phyloP scores from a whole-genome alignment of 2,113 vertebrate genomes.

The Hemibagrus wyckioides region DNA sequence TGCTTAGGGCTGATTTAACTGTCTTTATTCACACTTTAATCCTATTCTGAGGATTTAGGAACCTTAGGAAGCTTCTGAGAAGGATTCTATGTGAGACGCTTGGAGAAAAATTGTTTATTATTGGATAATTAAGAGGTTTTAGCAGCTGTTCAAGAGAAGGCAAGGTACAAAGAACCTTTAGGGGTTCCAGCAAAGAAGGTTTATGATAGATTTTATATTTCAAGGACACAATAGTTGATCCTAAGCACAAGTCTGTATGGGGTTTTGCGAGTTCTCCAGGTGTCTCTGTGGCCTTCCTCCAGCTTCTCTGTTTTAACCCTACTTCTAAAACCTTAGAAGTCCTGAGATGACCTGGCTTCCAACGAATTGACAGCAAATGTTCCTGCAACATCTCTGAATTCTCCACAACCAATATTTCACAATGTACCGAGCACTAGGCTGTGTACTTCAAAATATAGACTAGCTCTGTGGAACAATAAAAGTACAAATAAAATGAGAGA shows the following conservation, averaged over 20 bases:
- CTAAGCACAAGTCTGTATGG: not conserved
- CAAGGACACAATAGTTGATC: not conserved
- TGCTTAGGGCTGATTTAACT: not conserved
- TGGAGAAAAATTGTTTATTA: too few relatives aligned
- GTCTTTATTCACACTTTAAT: not conserved
- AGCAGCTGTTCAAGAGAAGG: not conserved
- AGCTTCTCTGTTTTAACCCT: not conserved
- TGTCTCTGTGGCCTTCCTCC: not conserved
- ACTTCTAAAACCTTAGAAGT: not conserved
- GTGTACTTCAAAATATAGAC: not conserved
- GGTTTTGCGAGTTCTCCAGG: not conserved
- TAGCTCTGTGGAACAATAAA: not conserved
- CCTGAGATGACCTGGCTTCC: not conserved
- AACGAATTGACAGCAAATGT: not conserved
- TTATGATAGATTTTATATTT: not conserved
- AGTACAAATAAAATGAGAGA: not conserved
- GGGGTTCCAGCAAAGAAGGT: not conserved
- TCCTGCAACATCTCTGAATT: too few relatives aligned
- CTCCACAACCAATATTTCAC: not conserved
- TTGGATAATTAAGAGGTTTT: not conserved
- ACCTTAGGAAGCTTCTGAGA: not conserved
- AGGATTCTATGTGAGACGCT: not conserved
- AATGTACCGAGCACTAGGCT: not conserved
- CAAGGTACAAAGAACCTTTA: not conserved
- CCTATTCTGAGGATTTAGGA: not conserved